Base-by-base conservation (phyloP, 2,888 invertebrate genomes). In the Aphodius sticticus region DNA sequence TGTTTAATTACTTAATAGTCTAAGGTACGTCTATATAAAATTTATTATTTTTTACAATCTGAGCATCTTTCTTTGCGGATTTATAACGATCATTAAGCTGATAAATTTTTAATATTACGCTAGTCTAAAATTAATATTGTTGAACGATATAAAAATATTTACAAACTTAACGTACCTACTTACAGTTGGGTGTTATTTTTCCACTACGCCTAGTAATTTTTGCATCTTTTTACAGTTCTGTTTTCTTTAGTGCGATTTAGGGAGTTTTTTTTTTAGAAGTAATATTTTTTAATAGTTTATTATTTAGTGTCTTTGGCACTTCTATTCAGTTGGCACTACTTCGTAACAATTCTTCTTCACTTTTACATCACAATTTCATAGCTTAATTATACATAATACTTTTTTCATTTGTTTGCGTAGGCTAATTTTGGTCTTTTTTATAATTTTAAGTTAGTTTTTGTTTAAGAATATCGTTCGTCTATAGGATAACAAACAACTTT, bases 111-210 rank as follows among this genome's bases (percentile, higher is more conserved):
- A 53, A 53, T 9, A 53, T 53, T 53, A 53, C 53, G 53, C 53
- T 53, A 53, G 53, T 53, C 53, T 53, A 53, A 9, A 53, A 53
- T 53, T 53, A 53, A 53, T 53, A 9, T n/a, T n/a, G 53, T 9
- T 53, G 53, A 53, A 53, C 53, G 53, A 53, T 53, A 53, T 53
- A 53, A 53, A 53, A 53, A 53, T 53, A 53, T 53, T 53, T 53
- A 53, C 53, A 53, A 53, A 53, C 53, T 53, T 53, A 53, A 53
- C 53, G 12, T 53, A 53, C 26, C 3, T 26, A 26, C 26, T 26
- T 26, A 26, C 26, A 26, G 26, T 26, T 26, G 26, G 26, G 1
- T 2, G 12, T 53, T 53, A 53, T 53, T 53, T 53, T 5, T 53
- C 12, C 53, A 5, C 53, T 53, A 53, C 4, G 12, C 3, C 26